phyloP scores from a whole-genome alignment of 2,888 invertebrate species.

The Rotaria socialis region DNA sequence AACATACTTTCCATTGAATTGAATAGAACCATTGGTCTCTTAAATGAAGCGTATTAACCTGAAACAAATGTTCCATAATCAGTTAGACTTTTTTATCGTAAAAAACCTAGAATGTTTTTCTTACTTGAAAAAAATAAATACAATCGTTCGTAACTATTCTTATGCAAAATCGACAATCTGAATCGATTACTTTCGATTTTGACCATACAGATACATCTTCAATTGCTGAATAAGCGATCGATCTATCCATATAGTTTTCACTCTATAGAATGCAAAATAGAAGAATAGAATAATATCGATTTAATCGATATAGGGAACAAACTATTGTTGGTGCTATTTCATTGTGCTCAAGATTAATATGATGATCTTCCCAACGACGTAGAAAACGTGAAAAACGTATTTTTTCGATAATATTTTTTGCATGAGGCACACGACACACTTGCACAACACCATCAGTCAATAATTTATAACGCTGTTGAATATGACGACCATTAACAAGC shows the following conservation, averaged over 20 bases:
- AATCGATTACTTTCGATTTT: constrained; percentile 8
- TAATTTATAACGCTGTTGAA: constrained; percentile 39
- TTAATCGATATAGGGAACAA: constrained; percentile 50
- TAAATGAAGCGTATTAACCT: constrained; percentile 74
- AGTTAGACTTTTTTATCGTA: neutral
- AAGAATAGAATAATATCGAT: neutral
- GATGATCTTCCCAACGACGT: constrained; percentile 72
- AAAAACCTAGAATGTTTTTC: too few relatives aligned
- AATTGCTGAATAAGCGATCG: constrained; percentile 1
- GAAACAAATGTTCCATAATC: constrained; percentile 54
- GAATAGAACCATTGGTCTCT: constrained; percentile 78
- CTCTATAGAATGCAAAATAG: neutral
- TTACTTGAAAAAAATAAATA: constrained; percentile 36
- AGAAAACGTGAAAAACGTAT: constrained; percentile 73
- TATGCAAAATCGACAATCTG: neutral
- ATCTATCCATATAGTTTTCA: constrained; percentile 31
- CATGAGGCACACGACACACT: constrained; percentile 73
- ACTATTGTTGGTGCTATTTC: constrained; percentile 72
- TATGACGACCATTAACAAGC: neutral
- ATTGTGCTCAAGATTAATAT: constrained; percentile 68
- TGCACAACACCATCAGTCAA: constrained; percentile 64
- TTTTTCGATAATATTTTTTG: constrained; percentile 73
- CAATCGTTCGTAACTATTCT: constrained; percentile 20
- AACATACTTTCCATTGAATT: constrained; percentile 67
- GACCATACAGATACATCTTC: constrained; percentile 23